A percentile compares a stretch with the other conserved stretches of the same genome.
These are phyloP conservation scores for Argynnis bischoffii DNA, from an alignment of 2,888 invertebrate species.

Conservation along the genomic window DNA sequence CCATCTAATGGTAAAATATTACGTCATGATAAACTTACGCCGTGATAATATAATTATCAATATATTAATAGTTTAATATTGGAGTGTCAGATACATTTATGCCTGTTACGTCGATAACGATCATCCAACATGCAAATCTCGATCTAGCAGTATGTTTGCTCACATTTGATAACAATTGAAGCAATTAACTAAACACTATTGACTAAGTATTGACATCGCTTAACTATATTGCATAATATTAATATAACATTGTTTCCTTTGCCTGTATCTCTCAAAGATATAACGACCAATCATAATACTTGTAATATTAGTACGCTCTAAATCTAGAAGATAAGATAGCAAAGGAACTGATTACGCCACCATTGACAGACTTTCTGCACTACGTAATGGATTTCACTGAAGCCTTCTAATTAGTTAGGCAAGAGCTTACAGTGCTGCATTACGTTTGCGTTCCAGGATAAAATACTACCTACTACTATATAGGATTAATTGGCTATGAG, in stretches of 20 bases:
- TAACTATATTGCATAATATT: neutral
- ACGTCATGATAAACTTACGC: neutral
- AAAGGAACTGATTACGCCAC: conserved; percentile 24
- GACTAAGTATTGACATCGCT: neutral
- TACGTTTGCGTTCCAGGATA: conserved; percentile 33
- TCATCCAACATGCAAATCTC: conserved; percentile 30
- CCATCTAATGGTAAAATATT: neutral
- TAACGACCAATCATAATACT: no score
- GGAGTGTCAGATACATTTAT: conserved; percentile 20
- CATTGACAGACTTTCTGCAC: conserved; percentile 31
- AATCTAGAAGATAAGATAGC: conserved; percentile 8
- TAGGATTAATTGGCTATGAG: conserved; percentile 18
- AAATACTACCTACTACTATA: conserved; percentile 21
- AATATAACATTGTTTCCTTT: no score
- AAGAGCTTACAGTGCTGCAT: conserved; percentile 30
- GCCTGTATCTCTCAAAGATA: no score
- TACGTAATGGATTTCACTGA: conserved; percentile 29
- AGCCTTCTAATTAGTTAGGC: conserved; percentile 39
- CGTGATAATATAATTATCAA: neutral
- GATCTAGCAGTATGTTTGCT: conserved; percentile 11
- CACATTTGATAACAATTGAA: conserved; percentile 7
- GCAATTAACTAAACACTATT: conserved; percentile 2
- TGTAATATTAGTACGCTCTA: neutral
- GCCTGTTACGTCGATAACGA: conserved; percentile 30
- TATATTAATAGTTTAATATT: conserved; percentile 4